A percentile compares a stretch with the other conserved stretches of the same genome.
Conservation (phyloP, 2,888 invertebrate genomes). For the Diaprepes abbreviatus region DNA sequence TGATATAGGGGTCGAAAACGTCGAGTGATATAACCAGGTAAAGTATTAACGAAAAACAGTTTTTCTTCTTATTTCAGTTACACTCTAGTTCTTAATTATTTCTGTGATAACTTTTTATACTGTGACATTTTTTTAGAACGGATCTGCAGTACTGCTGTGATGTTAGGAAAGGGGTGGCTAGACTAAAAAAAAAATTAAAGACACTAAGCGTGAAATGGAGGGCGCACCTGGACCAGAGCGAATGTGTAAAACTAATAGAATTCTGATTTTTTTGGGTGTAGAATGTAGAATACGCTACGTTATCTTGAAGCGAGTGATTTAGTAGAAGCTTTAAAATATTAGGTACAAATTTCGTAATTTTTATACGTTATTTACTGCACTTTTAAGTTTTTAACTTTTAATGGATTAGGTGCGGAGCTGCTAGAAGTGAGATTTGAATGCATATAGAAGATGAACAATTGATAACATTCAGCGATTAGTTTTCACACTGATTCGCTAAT, state of each 20-base stretch:
- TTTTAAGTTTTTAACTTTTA: too few relatives aligned
- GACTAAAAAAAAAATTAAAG: conserved; percentile 28
- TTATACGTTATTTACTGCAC: too few relatives aligned
- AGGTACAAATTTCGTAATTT: too few relatives aligned
- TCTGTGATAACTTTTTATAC: not conserved
- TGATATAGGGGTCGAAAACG: conserved; percentile 58
- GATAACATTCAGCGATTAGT: too few relatives aligned
- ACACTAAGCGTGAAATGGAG: conserved; percentile 26
- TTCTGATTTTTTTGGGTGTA: conserved; percentile 27
- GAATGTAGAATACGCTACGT: conserved; percentile 36
- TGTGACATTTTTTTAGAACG: conserved; percentile 10
- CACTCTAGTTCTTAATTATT: too few relatives aligned
- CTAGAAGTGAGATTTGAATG: too few relatives aligned
- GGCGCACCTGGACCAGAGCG: conserved; percentile 18
- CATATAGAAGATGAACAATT: too few relatives aligned
- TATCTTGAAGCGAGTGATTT: not conserved
- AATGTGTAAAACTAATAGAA: conserved; percentile 27
- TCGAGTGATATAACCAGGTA: conserved; percentile 54
- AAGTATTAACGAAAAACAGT: not conserved
- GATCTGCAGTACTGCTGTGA: conserved; percentile 36
- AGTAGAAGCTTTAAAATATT: not conserved
- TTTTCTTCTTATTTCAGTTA: not conserved
- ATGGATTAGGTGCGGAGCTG: too few relatives aligned
- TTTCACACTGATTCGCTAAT: too few relatives aligned
- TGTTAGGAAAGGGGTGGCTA: conserved; percentile 29